Percentiles rank a stretch among this genome's conserved stretches.
Evolutionary conservation across 92 coral and sea anemone species (phyloP).

Genomic region (Galaxea fascicularis): DNA sequence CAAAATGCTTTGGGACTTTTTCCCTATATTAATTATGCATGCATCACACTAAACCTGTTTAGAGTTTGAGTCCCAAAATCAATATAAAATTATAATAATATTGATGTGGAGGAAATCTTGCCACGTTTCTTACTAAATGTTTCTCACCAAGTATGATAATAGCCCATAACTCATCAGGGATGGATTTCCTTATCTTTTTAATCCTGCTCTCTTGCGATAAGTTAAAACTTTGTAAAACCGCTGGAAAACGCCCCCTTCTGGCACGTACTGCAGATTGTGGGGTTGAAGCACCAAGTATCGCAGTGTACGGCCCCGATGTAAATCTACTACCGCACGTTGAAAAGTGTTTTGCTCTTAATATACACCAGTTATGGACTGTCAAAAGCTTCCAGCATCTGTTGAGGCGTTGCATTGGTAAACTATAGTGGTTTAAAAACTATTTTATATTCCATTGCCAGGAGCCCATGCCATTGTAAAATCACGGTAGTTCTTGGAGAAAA

Average conservation of each 20-base stretch:
- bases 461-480: no score
- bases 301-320: not conserved
- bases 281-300: not conserved
- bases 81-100: no score
- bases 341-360: not conserved
- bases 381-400: conserved; percentile 12
- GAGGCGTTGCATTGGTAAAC: conserved; percentile 10
- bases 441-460: no score
- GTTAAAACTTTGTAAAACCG: conserved; percentile 10
- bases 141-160: conserved; percentile 67
- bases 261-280: not conserved
- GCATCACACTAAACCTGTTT: no score
- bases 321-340: conserved; percentile 1
- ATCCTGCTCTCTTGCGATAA: conserved; percentile 32
- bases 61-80: no score
- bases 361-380: not conserved
- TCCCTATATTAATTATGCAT: no score
- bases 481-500: no score
- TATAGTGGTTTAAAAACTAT: not conserved
- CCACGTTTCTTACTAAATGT: no score
- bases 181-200: conserved; percentile 37
- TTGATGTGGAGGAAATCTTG: no score
- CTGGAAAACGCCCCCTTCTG: conserved; percentile 9
- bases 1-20: no score
- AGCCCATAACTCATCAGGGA: conserved; percentile 79